A percentile compares a stretch with the other conserved stretches of the same genome.
phyloP scores from a whole-genome alignment of 2,888 invertebrate genomes.

The Cephus sareptanus region DNA sequence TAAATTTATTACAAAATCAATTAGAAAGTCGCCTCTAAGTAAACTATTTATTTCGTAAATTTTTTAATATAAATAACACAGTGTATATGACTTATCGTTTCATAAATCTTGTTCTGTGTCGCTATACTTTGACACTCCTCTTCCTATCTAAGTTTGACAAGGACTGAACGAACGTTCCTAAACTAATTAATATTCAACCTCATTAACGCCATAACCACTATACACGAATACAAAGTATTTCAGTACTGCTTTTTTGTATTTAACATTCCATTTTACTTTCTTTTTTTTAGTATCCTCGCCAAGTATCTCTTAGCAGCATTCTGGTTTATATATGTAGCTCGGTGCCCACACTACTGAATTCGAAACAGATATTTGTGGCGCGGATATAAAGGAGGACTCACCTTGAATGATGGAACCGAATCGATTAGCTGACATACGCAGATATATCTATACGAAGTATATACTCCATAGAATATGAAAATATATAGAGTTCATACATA shows the following conservation, averaged over 20 bases:
- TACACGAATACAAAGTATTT: neutral
- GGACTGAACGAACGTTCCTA: neutral
- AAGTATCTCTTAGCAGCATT: neutral
- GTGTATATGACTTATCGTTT: neutral
- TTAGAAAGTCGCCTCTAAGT: neutral
- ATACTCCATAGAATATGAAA: neutral
- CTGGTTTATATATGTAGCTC: too few relatives aligned
- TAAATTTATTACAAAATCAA: neutral
- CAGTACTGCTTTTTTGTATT: neutral
- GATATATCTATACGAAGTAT: neutral
- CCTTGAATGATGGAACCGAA: neutral
- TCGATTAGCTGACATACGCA: neutral
- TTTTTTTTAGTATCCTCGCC: neutral
- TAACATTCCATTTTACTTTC: neutral
- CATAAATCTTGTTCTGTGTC: neutral
- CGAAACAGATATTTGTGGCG: neutral
- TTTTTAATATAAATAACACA: neutral
- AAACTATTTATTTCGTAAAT: neutral
- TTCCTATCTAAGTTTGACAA: neutral
- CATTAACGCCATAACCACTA: neutral
- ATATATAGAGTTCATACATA: neutral
- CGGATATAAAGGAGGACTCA: neutral
- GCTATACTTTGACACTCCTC: neutral
- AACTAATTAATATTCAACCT: neutral
- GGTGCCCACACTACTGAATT: neutral